Conservation (phyloP, 2,113 vertebrate genomes). For the Rhegmatorhina hoffmannsi region DNA sequence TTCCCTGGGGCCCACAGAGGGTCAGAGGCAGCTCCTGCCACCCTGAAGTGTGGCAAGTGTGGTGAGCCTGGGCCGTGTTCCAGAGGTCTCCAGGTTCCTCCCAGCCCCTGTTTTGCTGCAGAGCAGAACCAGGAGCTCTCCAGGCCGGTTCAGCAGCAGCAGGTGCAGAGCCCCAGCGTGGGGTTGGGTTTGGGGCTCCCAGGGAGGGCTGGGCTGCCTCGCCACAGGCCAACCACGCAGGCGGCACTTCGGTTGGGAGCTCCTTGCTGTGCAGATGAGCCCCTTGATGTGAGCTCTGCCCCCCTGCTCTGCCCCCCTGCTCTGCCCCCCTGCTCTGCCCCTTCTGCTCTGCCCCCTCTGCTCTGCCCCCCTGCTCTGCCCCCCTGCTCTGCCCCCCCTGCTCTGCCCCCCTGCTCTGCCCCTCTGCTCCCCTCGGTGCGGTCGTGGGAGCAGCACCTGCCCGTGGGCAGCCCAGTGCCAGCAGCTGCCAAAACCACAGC, state of each 20-base stretch:
- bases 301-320: background rate
- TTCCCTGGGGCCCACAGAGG: accelerated
- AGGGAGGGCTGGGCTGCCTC: background rate
- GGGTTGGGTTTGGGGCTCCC: accelerated
- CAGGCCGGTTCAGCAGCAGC: background rate
- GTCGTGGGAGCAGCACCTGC: background rate
- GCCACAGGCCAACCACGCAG: background rate
- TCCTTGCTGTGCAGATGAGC: conserved; percentile 22
- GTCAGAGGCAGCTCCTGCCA: accelerated
- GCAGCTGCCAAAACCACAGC: conserved; percentile 49
- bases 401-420: background rate
- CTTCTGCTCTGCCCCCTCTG: background rate
- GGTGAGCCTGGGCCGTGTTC: accelerated
- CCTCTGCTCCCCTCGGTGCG: background rate
- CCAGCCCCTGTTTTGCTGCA: accelerated
- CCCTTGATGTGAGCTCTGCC: conserved; percentile 26
- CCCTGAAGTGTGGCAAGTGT: accelerated
- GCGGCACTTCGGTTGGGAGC: conserved; percentile 24
- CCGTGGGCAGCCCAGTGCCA: background rate
- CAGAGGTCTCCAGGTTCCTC: accelerated
- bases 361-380: background rate
- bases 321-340: background rate
- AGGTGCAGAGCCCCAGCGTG: background rate
- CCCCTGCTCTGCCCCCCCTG: background rate
- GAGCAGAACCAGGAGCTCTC: accelerated